These are phyloP conservation scores for Chelon auratus DNA, from an alignment of 2,797 vertebrate genomes.

Conservation along the genomic window DNA sequence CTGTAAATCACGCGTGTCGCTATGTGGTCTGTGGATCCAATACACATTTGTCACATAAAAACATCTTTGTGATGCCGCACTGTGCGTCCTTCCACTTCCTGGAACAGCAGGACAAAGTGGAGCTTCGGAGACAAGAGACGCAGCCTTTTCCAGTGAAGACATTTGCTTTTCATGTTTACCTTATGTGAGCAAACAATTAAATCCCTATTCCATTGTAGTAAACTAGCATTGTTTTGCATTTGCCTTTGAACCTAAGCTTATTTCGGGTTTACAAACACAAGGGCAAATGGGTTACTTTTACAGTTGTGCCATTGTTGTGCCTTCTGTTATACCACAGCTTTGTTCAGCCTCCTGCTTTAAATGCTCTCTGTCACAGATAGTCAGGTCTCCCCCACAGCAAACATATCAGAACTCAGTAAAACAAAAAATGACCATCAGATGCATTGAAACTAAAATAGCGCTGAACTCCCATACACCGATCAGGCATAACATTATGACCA, in stretches of 20 bases:
- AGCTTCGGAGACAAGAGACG: slow-evolving; percentile 36
- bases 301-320: too few species aligned
- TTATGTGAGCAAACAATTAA: neutral
- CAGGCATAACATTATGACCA: too few species aligned
- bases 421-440: too few species aligned
- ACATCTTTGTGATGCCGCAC: slow-evolving; percentile 32
- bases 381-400: too few species aligned
- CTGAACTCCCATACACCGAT: too few species aligned
- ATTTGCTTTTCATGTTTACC: neutral
- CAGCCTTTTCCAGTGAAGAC: neutral
- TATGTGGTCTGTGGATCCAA: slow-evolving; percentile 13
- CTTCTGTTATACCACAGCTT: too few species aligned
- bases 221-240: neutral
- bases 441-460: too few species aligned
- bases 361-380: too few species aligned
- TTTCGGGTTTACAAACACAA: neutral
- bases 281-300: neutral
- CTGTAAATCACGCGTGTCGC: slow-evolving; percentile 43
- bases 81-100: slow-evolving; percentile 42
- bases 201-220: neutral
- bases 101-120: slow-evolving; percentile 26
- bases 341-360: too few species aligned
- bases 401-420: too few species aligned
- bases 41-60: slow-evolving; percentile 66
- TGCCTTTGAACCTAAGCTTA: neutral